phyloP scores from a whole-genome alignment of 2,888 invertebrate species.

The Amiota minor region DNA sequence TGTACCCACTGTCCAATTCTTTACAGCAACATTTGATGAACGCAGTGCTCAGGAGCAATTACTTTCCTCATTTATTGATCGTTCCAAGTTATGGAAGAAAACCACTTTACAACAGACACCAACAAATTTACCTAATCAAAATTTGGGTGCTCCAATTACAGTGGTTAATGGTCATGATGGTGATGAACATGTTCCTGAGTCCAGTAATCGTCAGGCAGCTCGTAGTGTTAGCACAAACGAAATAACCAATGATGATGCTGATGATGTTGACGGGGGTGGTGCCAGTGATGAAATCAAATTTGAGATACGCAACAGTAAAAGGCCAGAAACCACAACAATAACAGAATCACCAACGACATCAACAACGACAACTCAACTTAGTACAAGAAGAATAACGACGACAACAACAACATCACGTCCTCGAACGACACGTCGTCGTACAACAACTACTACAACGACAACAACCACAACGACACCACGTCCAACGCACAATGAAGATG shows the following conservation, averaged over 20 bases:
- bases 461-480: slow-evolving; percentile 79
- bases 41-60: slow-evolving; percentile 67
- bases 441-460: slow-evolving; percentile 73
- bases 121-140: slow-evolving; percentile 16
- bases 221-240: slow-evolving; percentile 71
- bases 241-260: slow-evolving; percentile 58
- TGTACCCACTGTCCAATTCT: slow-evolving; percentile 76
- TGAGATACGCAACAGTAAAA: slow-evolving; percentile 65
- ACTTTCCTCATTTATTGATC: slow-evolving; percentile 67
- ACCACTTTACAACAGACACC: slow-evolving; percentile 45
- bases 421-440: slow-evolving; percentile 76
- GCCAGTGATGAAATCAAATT: slow-evolving; percentile 67
- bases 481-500: slow-evolving; percentile 81
- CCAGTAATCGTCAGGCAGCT: slow-evolving; percentile 68
- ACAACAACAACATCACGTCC: slow-evolving; percentile 68
- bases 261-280: no score
- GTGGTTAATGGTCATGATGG: slow-evolving; percentile 35
- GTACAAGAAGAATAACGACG: slow-evolving; percentile 64
- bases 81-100: slow-evolving; percentile 63
- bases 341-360: slow-evolving; percentile 39
- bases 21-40: slow-evolving; percentile 74
- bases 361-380: slow-evolving; percentile 67
- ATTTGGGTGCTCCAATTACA: slow-evolving; percentile 43
- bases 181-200: background rate
- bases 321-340: slow-evolving; percentile 54